These are phyloP conservation scores for Python bivittatus DNA, from an alignment of 2,113 vertebrate genomes.

Conservation along the genomic window DNA sequence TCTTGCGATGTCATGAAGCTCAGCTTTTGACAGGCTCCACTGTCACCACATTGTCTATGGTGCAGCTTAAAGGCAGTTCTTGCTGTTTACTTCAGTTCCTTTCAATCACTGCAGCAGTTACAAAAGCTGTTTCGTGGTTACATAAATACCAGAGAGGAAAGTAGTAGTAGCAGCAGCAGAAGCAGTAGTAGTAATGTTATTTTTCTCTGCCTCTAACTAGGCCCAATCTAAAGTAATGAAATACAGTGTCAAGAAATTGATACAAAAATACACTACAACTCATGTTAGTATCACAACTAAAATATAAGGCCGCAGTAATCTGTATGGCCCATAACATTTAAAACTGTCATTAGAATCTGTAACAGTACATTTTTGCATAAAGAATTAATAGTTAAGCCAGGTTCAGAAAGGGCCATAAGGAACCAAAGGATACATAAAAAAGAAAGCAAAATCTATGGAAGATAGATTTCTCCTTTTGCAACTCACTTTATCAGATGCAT, in stretches of 20 bases:
- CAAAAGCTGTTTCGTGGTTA: not conserved
- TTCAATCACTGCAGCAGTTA: not conserved
- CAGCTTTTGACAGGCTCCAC: not conserved
- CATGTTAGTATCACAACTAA: not conserved
- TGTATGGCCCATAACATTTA: too few relatives aligned
- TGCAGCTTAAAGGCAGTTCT: not conserved
- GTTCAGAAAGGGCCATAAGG: too few relatives aligned
- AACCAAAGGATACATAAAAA: too few relatives aligned
- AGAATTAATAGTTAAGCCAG: too few relatives aligned
- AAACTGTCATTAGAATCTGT: too few relatives aligned
- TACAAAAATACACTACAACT: not conserved
- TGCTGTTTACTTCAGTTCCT: not conserved
- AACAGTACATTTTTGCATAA: too few relatives aligned
- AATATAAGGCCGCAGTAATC: too few relatives aligned
- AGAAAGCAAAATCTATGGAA: too few relatives aligned
- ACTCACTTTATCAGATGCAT: too few relatives aligned
- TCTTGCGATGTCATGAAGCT: not conserved
- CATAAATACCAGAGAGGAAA: not conserved
- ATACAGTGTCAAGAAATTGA: not conserved
- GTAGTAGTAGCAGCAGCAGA: not conserved
- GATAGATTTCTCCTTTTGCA: too few relatives aligned
- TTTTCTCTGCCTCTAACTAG: not conserved
- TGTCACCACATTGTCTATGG: not conserved
- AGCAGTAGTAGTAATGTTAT: not conserved
- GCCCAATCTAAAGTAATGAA: not conserved